A percentile compares a stretch with the other conserved stretches of the same genome.
phyloP scores from a whole-genome alignment of 2,797 vertebrate species.

The Scleropages formosus region DNA sequence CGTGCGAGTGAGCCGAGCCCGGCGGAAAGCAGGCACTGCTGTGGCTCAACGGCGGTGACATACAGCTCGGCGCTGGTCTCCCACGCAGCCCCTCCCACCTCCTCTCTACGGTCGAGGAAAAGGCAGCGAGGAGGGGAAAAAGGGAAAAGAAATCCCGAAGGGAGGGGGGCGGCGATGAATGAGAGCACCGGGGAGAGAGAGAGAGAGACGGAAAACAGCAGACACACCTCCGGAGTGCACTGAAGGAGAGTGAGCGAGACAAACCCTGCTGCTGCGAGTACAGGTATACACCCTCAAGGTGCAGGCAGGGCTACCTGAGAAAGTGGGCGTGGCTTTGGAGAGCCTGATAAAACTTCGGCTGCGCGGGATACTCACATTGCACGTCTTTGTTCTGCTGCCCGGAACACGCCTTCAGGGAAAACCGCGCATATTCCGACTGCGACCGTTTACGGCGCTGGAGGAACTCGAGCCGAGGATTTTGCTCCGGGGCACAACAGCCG shows the following conservation, averaged over 20 bases:
- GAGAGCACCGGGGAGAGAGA: slow-evolving; percentile 31
- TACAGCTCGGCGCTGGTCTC: slow-evolving; percentile 39
- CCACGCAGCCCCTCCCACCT: slow-evolving; percentile 44
- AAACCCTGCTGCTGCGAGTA: neutral
- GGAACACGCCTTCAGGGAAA: neutral
- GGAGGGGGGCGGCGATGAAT: slow-evolving; percentile 38
- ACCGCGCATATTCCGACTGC: neutral
- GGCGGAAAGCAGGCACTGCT: slow-evolving; percentile 66
- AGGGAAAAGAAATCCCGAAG: slow-evolving; percentile 51
- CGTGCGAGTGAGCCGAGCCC: slow-evolving; percentile 61
- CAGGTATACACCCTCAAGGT: neutral
- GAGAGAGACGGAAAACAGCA: slow-evolving; percentile 33
- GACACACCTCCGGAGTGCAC: slow-evolving; percentile 32
- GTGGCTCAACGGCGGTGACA: slow-evolving; percentile 74
- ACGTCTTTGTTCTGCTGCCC: neutral
- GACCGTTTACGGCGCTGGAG: neutral
- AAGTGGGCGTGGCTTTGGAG: neutral
- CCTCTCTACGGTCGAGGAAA: slow-evolving; percentile 54
- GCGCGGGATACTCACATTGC: too few relatives aligned
- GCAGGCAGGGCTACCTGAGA: neutral
- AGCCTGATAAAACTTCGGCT: too few relatives aligned
- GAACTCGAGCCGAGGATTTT: neutral
- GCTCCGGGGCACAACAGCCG: neutral
- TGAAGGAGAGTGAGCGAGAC: neutral
- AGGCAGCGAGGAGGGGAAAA: slow-evolving; percentile 54